Evolutionary conservation across 2,888 invertebrate species (phyloP), one percentile per base, ranked within the genome.

Genomic region (Crossocerus cetratus): DNA sequence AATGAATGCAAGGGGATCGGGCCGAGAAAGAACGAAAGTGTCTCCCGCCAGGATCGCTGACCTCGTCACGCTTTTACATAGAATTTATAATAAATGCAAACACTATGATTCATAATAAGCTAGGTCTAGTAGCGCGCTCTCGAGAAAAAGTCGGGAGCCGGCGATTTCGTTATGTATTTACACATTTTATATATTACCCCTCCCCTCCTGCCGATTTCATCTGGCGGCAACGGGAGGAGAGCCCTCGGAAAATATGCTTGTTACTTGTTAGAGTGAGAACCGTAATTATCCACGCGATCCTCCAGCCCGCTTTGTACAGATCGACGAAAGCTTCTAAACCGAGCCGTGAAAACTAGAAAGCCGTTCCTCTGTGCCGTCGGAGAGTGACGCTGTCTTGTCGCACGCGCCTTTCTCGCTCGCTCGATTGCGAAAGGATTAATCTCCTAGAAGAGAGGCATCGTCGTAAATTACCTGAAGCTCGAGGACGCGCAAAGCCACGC

Each of bases 1-100:
- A 43, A 43, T 43, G 43, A 5, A 49, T 49, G 2, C 3, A 45
- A 13, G 45, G 2, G 32, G 4, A 32, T 16, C 18, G 23, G 23
- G 43, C 16, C 20, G 13, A 3, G 54, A 14, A 13, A 65, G 22
- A 49, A 45, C 43, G 45, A 60, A 18, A 68, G 55, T 45, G 59
- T 69, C 62, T 55, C 43, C 69, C 67, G 77, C 72, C 65, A 66
- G 69, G 67, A 74, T 66, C 65, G 54, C 69, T 63, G 55, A 53
- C 53, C 70, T 53, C 68, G 60, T 67, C 74, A 23, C 63, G 65
- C 74, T 66, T 83, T 81, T 83, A 85, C 83, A 83, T 85, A 86
- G 78, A 86, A 85, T 86, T 86, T 83, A 81, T 86, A 83, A 86
- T 86, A 86, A 86, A 86, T 86, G 86, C 85, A 82, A 86, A 84